phyloP scores from a whole-genome alignment of 2,113 vertebrate species.

The Pongo abelii region DNA sequence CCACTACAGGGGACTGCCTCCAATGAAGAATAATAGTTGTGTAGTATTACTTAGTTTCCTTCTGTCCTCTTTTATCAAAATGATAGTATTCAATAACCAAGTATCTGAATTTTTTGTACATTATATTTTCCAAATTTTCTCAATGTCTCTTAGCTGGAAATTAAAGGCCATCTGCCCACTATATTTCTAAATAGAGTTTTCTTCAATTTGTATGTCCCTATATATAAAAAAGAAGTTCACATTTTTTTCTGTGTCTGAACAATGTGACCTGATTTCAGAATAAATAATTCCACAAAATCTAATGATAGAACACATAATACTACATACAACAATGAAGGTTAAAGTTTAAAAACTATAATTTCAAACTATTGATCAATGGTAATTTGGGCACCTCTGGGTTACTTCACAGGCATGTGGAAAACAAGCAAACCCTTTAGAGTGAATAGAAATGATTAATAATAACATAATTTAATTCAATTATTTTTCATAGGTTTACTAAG shows the following conservation, averaged over 20 bases:
- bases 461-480: constrained; percentile 42
- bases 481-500: constrained; percentile 53
- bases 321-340: constrained; percentile 79
- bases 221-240: neutral
- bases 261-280: constrained; percentile 72
- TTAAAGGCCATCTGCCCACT: neutral
- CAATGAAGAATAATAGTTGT: fast-evolving
- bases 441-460: constrained; percentile 76
- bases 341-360: constrained; percentile 81
- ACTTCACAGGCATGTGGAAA: constrained; percentile 69
- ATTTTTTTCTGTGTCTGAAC: constrained; percentile 69
- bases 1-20: neutral
- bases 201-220: neutral
- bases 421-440: constrained; percentile 72
- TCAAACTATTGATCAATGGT: constrained; percentile 81
- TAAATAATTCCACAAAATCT: constrained; percentile 75
- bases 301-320: constrained; percentile 69
- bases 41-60: neutral
- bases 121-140: neutral
- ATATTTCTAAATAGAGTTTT: neutral
- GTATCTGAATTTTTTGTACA: neutral
- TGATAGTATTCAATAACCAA: neutral
- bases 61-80: neutral
- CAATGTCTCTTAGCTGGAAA: neutral
- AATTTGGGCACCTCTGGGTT: constrained; percentile 74